Evolutionary conservation across 1,140 invertebrate species (phyloP), one percentile per base, ranked within the genome.

Genomic region (Drosophila sp.): DNA sequence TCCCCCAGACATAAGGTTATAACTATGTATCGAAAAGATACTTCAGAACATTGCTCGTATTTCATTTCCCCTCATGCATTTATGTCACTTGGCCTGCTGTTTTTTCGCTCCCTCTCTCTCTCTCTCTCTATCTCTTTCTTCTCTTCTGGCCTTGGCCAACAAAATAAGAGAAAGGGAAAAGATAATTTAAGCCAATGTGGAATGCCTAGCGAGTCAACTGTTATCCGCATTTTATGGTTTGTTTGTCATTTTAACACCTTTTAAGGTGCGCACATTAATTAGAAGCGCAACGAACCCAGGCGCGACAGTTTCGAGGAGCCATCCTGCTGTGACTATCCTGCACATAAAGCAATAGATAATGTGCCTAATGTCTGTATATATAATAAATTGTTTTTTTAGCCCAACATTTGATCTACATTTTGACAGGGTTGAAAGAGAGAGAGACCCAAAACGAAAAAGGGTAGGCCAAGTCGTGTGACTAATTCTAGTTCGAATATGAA

Each of bases 241-340:
- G 86, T 90, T 90, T 90, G 86, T 90, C 86, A 90, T 82, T 80
- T 90, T 90, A 90, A 86, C 86, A 87, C 86, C 82, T 90, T 90
- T 82, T 65, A 68, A 80, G 66, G 69, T 72, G 85, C 69, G 72
- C 71, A 73, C 78, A 90, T 82, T 79, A 86, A 82, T 90, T 82
- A 80, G 60, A 85, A 90, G 76, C 60, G 69, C 78, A 90, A 72
- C 84, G 56, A 79, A 81, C 80, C 84, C 50, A 58, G 23, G 58
- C 64, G 57, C 72, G 69, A 87, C 66, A 62, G 33, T 67, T 65
- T 65, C 47, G 57, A 65, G 66, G 70, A 79, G 60, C 38, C 56
- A 63, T 77, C 80, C 81, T 70, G 75, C 82, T 86, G 82, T 62
- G 74, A 25, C 40, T 32, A 35, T 8, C n/a, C 3, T 38, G 30